A percentile compares a stretch with the other conserved stretches of the same genome.
Conservation (phyloP, 2,113 vertebrate genomes). For the Phalacrocorax carbo region DNA sequence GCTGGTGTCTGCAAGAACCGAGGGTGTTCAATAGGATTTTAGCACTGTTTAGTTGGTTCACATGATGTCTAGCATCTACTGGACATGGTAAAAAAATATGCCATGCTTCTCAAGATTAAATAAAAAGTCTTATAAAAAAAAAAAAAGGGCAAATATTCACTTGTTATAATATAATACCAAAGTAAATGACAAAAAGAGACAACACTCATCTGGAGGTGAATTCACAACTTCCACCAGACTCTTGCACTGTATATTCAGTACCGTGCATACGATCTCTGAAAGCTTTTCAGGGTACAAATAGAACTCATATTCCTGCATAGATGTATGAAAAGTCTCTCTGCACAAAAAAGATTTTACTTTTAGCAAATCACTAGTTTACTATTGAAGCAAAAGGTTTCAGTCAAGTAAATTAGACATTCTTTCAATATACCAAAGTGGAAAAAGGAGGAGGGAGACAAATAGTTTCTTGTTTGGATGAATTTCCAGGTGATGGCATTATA, state of each 20-base stretch:
- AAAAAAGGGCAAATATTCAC: neutral
- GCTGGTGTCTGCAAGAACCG: neutral
- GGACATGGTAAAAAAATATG: neutral
- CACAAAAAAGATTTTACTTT: neutral
- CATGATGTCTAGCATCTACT: neutral
- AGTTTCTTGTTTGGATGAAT: neutral
- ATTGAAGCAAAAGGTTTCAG: neutral
- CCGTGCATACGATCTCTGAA: neutral
- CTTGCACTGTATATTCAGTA: neutral
- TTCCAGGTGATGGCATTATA: neutral
- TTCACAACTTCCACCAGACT: neutral
- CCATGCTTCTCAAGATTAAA: neutral
- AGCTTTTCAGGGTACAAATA: neutral
- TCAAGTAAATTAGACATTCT: neutral
- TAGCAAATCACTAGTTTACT: neutral
- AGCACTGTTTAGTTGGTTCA: neutral
- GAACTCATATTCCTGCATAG: neutral
- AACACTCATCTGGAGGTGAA: neutral
- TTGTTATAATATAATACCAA: neutral
- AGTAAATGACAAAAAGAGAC: neutral
- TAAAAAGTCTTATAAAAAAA: neutral
- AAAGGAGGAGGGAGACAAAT: neutral
- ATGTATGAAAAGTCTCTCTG: neutral
- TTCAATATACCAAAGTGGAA: neutral
- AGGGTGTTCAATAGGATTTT: neutral